Percentiles rank a stretch among this genome's conserved stretches.
Conservation (phyloP, 2,113 vertebrate species). For the Himantopus leucocephalus region DNA sequence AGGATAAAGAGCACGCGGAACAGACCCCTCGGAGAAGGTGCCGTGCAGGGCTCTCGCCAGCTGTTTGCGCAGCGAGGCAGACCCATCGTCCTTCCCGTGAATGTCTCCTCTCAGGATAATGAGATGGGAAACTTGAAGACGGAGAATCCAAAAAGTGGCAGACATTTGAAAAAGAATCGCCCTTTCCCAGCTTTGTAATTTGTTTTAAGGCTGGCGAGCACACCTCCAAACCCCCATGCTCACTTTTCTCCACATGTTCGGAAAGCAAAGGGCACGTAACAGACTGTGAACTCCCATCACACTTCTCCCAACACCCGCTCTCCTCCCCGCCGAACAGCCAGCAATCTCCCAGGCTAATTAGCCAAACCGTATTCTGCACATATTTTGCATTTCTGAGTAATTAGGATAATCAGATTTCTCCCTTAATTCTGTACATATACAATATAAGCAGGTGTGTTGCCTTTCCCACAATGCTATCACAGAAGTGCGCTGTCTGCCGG, state of each 20-base stretch:
- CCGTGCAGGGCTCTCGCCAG: neutral
- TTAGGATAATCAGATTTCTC: conserved; percentile 63
- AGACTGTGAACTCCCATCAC: neutral
- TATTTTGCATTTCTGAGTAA: conserved; percentile 65
- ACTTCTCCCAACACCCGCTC: neutral
- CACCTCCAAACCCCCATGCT: neutral
- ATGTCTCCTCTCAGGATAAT: neutral
- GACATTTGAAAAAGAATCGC: neutral
- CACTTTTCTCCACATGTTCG: neutral
- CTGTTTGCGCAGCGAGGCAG: neutral
- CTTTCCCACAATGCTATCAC: neutral
- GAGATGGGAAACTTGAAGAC: neutral
- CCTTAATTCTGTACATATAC: conserved; percentile 29
- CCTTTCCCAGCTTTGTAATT: neutral
- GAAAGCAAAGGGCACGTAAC: neutral
- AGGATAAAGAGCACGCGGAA: neutral
- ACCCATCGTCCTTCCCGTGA: neutral
- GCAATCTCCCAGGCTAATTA: conserved; percentile 40
- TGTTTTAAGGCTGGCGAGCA: neutral
- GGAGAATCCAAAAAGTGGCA: neutral
- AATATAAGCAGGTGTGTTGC: conserved; percentile 5
- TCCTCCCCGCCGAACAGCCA: conserved; percentile 2
- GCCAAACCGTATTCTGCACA: conserved; percentile 27
- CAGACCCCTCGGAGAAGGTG: neutral
- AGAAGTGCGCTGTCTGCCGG: neutral